A percentile compares a stretch with the other conserved stretches of the same genome.
These are phyloP conservation scores for Urocyon cinereoargenteus DNA, from an alignment of 2,797 vertebrate genomes.

Conservation along the genomic window DNA sequence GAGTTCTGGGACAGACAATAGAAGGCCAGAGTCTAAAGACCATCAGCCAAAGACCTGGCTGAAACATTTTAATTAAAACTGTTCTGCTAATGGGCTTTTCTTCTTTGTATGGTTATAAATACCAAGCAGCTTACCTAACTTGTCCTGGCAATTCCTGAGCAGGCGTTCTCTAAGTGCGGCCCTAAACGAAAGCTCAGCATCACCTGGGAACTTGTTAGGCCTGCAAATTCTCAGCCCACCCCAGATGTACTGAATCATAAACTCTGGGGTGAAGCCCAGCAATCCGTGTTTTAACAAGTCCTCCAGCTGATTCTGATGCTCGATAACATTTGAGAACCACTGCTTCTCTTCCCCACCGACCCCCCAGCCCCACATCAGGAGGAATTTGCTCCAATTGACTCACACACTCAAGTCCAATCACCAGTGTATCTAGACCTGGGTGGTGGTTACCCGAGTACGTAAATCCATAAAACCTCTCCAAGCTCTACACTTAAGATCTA, in stretches of 20 bases:
- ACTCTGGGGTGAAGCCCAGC: background rate
- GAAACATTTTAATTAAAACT: slow-evolving; percentile 14
- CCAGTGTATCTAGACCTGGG: background rate
- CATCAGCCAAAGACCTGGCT: background rate
- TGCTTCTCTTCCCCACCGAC: background rate
- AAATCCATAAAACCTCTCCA: background rate
- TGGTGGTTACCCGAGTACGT: background rate
- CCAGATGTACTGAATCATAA: background rate
- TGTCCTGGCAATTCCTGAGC: background rate
- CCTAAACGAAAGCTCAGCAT: background rate
- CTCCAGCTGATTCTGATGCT: background rate
- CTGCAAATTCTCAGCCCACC: background rate
- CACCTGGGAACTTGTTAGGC: background rate
- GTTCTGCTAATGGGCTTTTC: background rate
- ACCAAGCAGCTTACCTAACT: background rate
- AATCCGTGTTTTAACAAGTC: background rate
- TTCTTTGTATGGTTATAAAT: background rate
- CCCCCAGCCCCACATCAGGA: fast-evolving
- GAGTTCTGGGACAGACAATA: background rate
- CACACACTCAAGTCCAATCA: background rate
- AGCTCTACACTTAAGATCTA: background rate
- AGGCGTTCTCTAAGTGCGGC: background rate
- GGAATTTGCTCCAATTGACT: background rate
- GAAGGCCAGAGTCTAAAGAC: background rate
- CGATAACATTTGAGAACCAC: background rate